These are phyloP conservation scores for Allygus modestus DNA, from an alignment of 2,888 invertebrate genomes.

Conservation along the genomic window DNA sequence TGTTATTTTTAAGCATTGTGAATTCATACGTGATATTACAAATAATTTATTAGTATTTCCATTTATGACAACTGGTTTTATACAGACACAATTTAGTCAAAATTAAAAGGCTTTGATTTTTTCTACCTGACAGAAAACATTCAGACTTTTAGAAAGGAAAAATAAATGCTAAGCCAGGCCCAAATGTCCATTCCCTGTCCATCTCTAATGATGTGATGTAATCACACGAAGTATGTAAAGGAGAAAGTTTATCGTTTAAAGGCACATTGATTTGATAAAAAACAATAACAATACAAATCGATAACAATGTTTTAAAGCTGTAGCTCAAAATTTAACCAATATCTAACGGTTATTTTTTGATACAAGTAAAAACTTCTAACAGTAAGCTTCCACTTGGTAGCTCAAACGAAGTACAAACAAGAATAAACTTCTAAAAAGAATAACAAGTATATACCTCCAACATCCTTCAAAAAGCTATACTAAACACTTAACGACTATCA, in stretches of 20 bases:
- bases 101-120: too few species aligned
- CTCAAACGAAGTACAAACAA: not conserved
- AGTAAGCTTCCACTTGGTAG: not conserved
- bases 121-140: too few species aligned
- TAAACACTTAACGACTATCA: not conserved
- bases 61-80: too few species aligned
- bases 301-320: not conserved
- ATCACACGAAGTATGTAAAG: too few species aligned
- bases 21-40: too few species aligned
- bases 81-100: too few species aligned
- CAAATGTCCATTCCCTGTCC: too few species aligned
- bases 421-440: slow-evolving; percentile 1
- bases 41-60: too few species aligned
- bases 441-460: slow-evolving; percentile 6
- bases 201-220: not conserved
- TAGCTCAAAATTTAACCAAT: not conserved
- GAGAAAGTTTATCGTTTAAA: not conserved
- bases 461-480: not conserved
- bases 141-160: too few species aligned
- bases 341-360: not conserved
- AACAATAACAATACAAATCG: not conserved
- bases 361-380: not conserved
- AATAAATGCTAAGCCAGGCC: too few species aligned
- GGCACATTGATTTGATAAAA: not conserved
- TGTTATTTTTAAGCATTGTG: too few species aligned